Evolutionary conservation across 2,888 invertebrate genomes (phyloP).

Genomic region (Acleris sparsana): DNA sequence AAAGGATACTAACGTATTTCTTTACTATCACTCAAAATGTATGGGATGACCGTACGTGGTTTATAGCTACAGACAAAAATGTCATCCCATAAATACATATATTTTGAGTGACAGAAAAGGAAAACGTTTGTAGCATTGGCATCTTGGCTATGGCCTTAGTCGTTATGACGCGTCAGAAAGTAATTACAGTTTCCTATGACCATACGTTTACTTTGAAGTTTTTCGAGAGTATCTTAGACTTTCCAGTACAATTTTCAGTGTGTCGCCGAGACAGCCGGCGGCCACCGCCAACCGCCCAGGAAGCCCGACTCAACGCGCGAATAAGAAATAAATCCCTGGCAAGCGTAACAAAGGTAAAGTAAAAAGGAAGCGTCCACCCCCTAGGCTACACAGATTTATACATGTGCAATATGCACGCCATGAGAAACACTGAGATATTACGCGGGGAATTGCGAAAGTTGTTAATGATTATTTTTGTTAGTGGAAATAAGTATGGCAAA

Average conservation of each 20-base stretch:
- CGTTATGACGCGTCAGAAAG: too few species aligned
- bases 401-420: constrained; percentile 62
- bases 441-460: constrained; percentile 34
- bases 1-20: too few species aligned
- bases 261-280: constrained; percentile 56
- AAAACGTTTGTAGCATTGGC: too few species aligned
- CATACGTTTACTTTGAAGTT: too few species aligned
- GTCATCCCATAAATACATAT: too few species aligned
- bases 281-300: constrained; percentile 79
- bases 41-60: too few species aligned
- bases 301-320: constrained; percentile 80
- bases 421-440: constrained; percentile 56
- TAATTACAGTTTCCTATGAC: too few species aligned
- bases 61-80: too few species aligned
- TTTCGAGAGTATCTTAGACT: neutral
- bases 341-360: constrained; percentile 83
- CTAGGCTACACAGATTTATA: constrained; percentile 70
- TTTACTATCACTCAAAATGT: too few species aligned
- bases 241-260: constrained; percentile 30
- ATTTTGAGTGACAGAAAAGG: too few species aligned
- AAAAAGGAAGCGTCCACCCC: constrained; percentile 75
- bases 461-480: neutral
- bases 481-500: too few species aligned
- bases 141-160: too few species aligned
- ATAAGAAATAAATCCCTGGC: constrained; percentile 81